phyloP scores from a whole-genome alignment of 2,113 vertebrate species.

The Anolis carolinensis region DNA sequence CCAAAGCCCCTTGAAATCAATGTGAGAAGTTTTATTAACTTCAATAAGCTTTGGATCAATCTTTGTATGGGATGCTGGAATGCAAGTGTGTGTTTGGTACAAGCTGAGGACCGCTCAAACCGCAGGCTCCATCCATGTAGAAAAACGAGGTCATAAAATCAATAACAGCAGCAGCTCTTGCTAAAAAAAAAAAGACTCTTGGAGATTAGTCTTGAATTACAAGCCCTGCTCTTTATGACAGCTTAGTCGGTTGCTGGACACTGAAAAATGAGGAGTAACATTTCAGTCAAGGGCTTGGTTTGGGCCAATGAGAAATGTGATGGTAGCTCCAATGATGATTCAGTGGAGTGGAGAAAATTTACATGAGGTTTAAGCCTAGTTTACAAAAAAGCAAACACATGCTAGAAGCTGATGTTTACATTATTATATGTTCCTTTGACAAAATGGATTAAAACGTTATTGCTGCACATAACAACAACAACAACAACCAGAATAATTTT shows the following conservation, averaged over 20 bases:
- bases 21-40: conserved; percentile 23
- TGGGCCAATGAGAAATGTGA: neutral
- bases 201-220: neutral
- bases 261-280: neutral
- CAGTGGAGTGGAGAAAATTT: no score
- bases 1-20: neutral
- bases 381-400: no score
- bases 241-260: neutral
- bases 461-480: no score
- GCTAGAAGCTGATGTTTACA: neutral
- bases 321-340: no score
- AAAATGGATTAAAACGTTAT: neutral
- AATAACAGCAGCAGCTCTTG: neutral
- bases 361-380: no score
- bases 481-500: no score
- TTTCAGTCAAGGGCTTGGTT: neutral
- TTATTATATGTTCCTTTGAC: neutral
- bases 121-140: rapidly evolving
- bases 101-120: neutral
- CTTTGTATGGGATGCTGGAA: neutral
- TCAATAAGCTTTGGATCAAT: conserved; percentile 18
- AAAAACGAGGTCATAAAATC: conserved; percentile 23
- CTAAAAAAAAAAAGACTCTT: neutral
- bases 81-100: neutral
- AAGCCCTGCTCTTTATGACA: neutral